Percentiles rank a stretch among this genome's conserved stretches.
Evolutionary conservation across 2,113 vertebrate species (phyloP).

Genomic region (Brachypodius melanocephalos): DNA sequence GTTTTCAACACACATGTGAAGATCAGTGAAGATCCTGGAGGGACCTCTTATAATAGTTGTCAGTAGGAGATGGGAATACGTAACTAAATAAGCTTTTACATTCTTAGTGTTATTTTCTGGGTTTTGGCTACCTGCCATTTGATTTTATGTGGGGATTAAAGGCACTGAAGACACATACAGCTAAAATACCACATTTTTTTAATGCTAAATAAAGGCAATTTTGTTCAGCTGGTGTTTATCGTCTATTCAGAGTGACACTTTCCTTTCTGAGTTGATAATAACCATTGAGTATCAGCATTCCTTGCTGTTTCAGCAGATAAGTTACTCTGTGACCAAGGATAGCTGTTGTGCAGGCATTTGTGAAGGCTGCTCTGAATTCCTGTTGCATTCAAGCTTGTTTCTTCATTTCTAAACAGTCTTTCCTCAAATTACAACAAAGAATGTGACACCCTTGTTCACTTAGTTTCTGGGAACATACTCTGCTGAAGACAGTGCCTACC

Average conservation of each 20-base stretch:
- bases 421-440: not conserved
- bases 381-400: not conserved
- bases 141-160: not conserved
- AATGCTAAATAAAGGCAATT: not conserved
- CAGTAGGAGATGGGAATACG: not conserved
- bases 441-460: not conserved
- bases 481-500: not conserved
- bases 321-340: not conserved
- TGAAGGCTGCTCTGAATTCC: not conserved
- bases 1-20: not conserved
- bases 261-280: not conserved
- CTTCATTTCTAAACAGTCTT: not conserved
- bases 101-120: not conserved
- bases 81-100: not conserved
- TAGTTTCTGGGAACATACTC: not conserved
- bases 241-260: not conserved
- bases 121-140: not conserved
- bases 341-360: not conserved
- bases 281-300: not conserved
- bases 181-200: not conserved
- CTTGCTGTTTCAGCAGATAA: not conserved
- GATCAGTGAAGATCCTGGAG: not conserved
- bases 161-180: not conserved
- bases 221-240: not conserved
- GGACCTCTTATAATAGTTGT: not conserved